A percentile compares a stretch with the other conserved stretches of the same genome.
phyloP scores from a whole-genome alignment of 1,140 invertebrate species.

The Drosophila littoralis region DNA sequence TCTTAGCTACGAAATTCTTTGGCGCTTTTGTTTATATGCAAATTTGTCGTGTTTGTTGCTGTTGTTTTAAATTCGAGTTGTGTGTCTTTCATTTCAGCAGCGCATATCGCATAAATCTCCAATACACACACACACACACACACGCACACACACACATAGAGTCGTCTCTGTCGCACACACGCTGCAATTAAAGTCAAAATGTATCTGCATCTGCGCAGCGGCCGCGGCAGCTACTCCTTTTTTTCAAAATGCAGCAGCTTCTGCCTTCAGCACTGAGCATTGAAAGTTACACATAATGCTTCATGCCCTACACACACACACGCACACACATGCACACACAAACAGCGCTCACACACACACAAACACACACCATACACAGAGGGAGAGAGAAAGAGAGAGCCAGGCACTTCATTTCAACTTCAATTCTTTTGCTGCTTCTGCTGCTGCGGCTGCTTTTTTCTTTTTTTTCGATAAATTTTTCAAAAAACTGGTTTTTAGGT shows the following conservation, averaged over 20 bases:
- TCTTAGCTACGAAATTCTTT: conserved; percentile 34
- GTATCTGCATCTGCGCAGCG: conserved; percentile 73
- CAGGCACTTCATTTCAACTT: conserved; percentile 79
- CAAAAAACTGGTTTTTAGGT: conserved; percentile 84
- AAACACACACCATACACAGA: conserved; percentile 24
- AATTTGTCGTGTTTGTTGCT: conserved; percentile 67
- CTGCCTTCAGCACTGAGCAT: conserved; percentile 74
- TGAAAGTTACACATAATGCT: conserved; percentile 61
- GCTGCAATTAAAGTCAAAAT: conserved; percentile 68
- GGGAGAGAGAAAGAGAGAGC: conserved; percentile 23
- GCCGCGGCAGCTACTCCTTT: conserved; percentile 74
- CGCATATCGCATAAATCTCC: conserved; percentile 52
- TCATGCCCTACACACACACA: conserved; percentile 43
- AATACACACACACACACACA: conserved; percentile 17
- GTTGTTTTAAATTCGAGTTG: conserved; percentile 37
- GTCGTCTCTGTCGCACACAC: conserved; percentile 69
- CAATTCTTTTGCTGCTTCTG: conserved; percentile 63
- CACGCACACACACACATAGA: conserved; percentile 35
- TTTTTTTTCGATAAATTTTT: conserved; percentile 75
- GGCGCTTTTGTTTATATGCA: conserved; percentile 80
- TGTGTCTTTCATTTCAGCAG: conserved; percentile 71
- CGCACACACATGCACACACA: conserved; percentile 32
- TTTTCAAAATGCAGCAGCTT: conserved; percentile 78
- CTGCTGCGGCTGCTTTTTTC: conserved; percentile 42
- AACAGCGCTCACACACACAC: conserved; percentile 21